phyloP scores from a whole-genome alignment of 64 coral and sea anemone genomes.

The Montipora sp. region DNA sequence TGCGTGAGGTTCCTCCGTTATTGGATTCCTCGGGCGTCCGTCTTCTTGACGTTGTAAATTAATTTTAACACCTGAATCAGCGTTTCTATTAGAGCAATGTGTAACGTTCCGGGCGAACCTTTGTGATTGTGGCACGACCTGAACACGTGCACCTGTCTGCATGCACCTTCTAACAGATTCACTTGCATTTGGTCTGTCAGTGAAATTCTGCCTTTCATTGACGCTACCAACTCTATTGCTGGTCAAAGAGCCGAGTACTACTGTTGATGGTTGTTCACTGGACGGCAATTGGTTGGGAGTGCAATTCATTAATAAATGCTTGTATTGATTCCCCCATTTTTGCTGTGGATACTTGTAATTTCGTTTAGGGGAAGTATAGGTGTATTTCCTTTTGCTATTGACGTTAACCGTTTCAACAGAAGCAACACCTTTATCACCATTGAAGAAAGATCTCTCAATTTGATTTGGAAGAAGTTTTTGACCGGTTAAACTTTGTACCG shows the following conservation, averaged over 20 bases:
- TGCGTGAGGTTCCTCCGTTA: background rate
- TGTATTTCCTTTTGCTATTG: background rate
- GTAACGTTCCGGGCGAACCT: background rate
- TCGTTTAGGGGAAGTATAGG: background rate
- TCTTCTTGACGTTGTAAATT: background rate
- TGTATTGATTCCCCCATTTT: background rate
- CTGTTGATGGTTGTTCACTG: background rate
- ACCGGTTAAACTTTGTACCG: background rate
- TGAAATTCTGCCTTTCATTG: background rate
- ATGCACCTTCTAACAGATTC: too few species aligned
- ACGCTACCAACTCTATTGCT: background rate
- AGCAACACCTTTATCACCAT: background rate
- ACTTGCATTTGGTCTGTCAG: background rate
- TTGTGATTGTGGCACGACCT: background rate
- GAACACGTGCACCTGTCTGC: background rate
- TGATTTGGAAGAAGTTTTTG: background rate
- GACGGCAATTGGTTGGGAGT: background rate
- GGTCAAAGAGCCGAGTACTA: background rate
- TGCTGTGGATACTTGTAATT: background rate
- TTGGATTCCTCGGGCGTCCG: background rate
- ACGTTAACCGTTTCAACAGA: background rate
- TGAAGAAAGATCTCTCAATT: background rate
- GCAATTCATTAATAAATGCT: background rate
- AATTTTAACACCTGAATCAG: background rate
- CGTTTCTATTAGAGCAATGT: background rate